phyloP scores from a whole-genome alignment of 2,113 vertebrate species.

The Chrysochloris asiatica region DNA sequence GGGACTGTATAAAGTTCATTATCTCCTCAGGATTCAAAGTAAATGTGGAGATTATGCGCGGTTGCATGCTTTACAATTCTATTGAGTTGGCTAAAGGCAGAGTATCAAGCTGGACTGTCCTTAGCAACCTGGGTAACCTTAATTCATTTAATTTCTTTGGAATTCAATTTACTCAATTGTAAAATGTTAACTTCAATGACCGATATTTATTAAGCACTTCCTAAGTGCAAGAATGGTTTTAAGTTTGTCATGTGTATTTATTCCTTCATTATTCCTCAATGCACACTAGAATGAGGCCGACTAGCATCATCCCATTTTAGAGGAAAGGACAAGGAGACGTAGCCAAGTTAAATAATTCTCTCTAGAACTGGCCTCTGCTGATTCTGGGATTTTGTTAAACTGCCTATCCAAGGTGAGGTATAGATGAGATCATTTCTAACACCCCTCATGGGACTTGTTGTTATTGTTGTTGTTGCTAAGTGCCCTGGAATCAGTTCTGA shows the following conservation, averaged over 20 bases:
- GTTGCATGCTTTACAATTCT: background rate
- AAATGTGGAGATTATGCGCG: background rate
- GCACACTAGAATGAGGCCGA: background rate
- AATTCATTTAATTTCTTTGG: constrained; percentile 43
- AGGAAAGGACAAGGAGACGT: constrained; percentile 32
- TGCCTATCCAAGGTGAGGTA: background rate
- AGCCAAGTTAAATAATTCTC: background rate
- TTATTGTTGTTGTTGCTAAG: too few species aligned
- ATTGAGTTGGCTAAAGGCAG: background rate
- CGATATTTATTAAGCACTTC: constrained; percentile 36
- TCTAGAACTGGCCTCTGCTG: background rate
- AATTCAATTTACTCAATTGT: constrained; percentile 48
- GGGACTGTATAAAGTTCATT: constrained; percentile 26
- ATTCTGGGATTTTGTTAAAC: background rate
- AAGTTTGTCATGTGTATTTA: background rate
- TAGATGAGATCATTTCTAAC: background rate
- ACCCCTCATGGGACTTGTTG: background rate
- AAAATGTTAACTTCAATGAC: constrained; percentile 18
- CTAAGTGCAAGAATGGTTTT: background rate
- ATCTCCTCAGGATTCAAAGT: background rate
- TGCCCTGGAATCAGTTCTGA: too few species aligned
- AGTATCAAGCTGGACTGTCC: background rate
- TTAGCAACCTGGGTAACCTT: constrained; percentile 30
- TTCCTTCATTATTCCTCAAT: background rate
- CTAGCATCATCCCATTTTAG: background rate